phyloP scores from a whole-genome alignment of 2,113 vertebrate genomes.

The Oceanites oceanicus region DNA sequence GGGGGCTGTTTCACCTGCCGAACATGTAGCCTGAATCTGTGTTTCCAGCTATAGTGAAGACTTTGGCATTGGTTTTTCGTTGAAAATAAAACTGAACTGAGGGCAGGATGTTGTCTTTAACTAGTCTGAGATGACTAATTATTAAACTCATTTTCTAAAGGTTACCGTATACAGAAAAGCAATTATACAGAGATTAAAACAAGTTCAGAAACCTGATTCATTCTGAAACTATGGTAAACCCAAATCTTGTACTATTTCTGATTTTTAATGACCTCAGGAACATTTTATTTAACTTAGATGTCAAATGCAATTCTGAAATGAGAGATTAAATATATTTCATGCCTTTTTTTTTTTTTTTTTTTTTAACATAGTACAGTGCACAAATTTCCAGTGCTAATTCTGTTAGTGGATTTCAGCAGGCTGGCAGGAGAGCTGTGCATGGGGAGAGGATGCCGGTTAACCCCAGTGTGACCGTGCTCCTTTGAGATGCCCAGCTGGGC shows the following conservation, averaged over 20 bases:
- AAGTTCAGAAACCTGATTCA: conserved; percentile 76
- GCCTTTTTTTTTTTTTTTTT: background rate
- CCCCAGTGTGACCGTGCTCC: background rate
- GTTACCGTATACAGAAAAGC: conserved; percentile 74
- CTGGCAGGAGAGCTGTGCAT: background rate
- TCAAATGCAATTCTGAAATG: conserved; percentile 63
- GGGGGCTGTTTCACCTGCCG: background rate
- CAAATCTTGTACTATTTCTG: conserved; percentile 69
- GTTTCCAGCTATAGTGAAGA: conserved; percentile 6
- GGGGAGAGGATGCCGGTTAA: background rate
- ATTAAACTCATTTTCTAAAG: conserved; percentile 78
- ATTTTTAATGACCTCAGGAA: conserved; percentile 74
- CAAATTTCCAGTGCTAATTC: conserved; percentile 47
- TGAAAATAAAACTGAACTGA: conserved; percentile 71
- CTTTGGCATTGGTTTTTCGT: conserved; percentile 57
- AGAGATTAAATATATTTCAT: conserved; percentile 59
- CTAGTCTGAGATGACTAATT: conserved; percentile 80
- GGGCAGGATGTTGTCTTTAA: conserved; percentile 75
- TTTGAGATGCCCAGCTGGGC: background rate
- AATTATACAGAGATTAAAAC: conserved; percentile 63
- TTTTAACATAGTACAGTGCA: background rate
- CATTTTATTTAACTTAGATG: conserved; percentile 71
- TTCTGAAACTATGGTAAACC: conserved; percentile 75
- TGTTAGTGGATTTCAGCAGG: conserved; percentile 39
- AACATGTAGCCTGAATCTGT: background rate